Percentiles rank a stretch among this genome's conserved stretches.
phyloP scores from a whole-genome alignment of 2,888 invertebrate genomes.

The Chrysotoxum bicinctum region DNA sequence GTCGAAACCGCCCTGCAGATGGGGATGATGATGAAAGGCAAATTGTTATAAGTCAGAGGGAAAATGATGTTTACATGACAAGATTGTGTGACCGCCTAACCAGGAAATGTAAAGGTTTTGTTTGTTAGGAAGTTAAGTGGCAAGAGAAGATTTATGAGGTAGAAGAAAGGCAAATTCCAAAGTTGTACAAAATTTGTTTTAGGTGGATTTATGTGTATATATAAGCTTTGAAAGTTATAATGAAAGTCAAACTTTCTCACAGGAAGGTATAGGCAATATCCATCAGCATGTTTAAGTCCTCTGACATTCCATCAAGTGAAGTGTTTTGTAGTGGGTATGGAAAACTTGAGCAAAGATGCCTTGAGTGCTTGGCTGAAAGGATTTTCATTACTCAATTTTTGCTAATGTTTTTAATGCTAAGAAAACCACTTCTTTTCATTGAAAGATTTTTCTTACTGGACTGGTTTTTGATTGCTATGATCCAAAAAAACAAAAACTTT shows the following conservation, averaged over 20 bases:
- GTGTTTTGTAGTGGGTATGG: not conserved
- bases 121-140: slow-evolving; percentile 25
- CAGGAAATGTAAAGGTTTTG: not conserved
- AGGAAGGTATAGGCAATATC: not conserved
- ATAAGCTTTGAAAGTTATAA: slow-evolving; percentile 23
- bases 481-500: too few species aligned
- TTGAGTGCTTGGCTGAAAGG: slow-evolving; percentile 8
- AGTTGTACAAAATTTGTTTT: slow-evolving; percentile 1
- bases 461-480: too few species aligned
- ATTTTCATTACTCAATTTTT: slow-evolving; percentile 3
- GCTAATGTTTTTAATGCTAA: not conserved
- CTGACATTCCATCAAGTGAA: not conserved
- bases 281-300: not conserved
- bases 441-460: too few species aligned
- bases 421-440: not conserved
- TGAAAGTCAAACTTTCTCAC: slow-evolving; percentile 12
- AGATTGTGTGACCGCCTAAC: slow-evolving; percentile 16
- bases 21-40: slow-evolving; percentile 27
- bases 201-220: slow-evolving; percentile 10
- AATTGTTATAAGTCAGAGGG: slow-evolving; percentile 29
- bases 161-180: slow-evolving; percentile 4
- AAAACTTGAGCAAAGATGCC: not conserved
- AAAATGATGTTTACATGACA: slow-evolving; percentile 25
- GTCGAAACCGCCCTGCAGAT: not conserved
- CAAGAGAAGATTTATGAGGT: slow-evolving; percentile 17